These are phyloP conservation scores for Thecophora atra DNA, from an alignment of 2,888 invertebrate species.

Conservation along the genomic window DNA sequence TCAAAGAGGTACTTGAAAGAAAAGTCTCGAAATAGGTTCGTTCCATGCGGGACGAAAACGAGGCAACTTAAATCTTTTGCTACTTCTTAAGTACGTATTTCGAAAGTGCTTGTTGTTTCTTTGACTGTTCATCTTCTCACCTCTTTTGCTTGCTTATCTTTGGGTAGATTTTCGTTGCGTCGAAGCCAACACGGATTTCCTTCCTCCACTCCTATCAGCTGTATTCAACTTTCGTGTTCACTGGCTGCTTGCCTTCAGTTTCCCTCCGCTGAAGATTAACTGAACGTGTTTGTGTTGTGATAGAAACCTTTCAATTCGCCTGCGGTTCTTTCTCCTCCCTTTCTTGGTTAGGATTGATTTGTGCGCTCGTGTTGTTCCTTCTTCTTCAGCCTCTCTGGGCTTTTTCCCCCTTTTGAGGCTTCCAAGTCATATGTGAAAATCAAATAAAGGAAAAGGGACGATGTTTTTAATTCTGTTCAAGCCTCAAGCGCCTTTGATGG, in stretches of 20 bases:
- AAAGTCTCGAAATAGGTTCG: no score
- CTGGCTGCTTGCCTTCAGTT: background rate
- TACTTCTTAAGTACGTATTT: background rate
- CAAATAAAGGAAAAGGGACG: background rate
- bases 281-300: constrained; percentile 27
- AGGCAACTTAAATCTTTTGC: no score
- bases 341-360: background rate
- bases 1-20: no score
- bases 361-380: constrained; percentile 1
- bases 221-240: constrained; percentile 1
- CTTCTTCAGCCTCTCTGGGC: background rate
- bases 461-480: constrained; percentile 6
- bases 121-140: background rate
- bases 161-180: background rate
- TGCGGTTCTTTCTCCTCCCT: constrained; percentile 1
- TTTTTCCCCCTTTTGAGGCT: no score
- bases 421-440: background rate
- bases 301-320: constrained; percentile 23
- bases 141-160: background rate
- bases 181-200: background rate
- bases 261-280: constrained; percentile 7
- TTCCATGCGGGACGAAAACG: no score
- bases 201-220: background rate
- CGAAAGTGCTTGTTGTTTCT: background rate
- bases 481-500: background rate